Base-by-base conservation (phyloP, 2,113 vertebrate species). In the Cyprinodon variegatus region DNA sequence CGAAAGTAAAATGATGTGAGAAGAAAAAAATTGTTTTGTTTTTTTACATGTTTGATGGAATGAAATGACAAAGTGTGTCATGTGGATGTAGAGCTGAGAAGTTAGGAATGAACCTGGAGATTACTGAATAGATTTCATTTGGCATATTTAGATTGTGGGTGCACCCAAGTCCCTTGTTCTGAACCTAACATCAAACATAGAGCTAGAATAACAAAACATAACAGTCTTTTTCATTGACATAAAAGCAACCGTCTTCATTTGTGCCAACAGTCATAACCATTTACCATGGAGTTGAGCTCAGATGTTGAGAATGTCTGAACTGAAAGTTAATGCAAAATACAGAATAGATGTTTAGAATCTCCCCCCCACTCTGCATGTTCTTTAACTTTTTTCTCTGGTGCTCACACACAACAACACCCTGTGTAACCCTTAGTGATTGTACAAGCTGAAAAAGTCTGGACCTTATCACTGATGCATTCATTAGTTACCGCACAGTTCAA, bases 371-470 rank as follows among this genome's bases (percentile, higher is more conserved):
- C 68, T 83, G 66, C 29, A 15, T 68, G 76, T 77, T 45, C 73
- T 63, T 79, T 75, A 74, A 74, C 74, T 83, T 68, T 63, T 87
- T 79, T 36, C 15, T 70, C 62, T 77, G 79, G 81, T 87, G 82
- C 82, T 78, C 71, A 82, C 61, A 62, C 50, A 57, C 50, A 57
- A 50, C 46, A 70, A 76, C 71, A 76, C 67, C 64, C 68, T 45
- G 38, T 10, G 20, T 71, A 66, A 81, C 57, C 53, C 65, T 85
- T 69, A 63, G 43, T 83, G 39, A 62, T 45, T 29, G 9, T 68
- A 66, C n/a, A 70, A 68, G 65, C 45, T 53, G 12, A 48, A 22
- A 22, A 38, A 46, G 38, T 70, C 83, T 79, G 43, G 40, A 68
- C 41, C 59, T 22, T n/a, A 81, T 65, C 70, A 71, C 74, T 61